phyloP scores from a whole-genome alignment of 2,888 invertebrate species.

The Phyto melanocephala region DNA sequence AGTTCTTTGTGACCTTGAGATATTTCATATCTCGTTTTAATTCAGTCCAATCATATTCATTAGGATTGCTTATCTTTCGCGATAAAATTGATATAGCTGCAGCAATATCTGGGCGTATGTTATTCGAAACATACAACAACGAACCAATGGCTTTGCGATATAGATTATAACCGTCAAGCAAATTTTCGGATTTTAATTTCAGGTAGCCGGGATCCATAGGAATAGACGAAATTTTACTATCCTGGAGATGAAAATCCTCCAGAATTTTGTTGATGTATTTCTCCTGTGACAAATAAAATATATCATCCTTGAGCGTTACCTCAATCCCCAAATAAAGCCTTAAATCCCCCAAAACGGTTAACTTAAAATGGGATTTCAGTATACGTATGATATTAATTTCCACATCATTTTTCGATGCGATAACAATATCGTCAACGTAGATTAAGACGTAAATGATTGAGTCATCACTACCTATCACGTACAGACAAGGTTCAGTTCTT shows the following conservation, averaged over 20 bases:
- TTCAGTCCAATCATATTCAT: neutral
- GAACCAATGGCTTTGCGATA: neutral
- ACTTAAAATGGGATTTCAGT: conserved; percentile 19
- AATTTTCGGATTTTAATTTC: neutral
- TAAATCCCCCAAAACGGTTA: conserved; percentile 26
- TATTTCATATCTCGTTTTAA: neutral
- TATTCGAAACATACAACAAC: neutral
- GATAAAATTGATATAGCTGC: no score
- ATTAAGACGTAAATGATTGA: no score
- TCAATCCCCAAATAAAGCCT: conserved; percentile 4
- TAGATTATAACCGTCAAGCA: neutral
- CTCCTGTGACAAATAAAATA: conserved; percentile 24
- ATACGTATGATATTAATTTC: neutral
- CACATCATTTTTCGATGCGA: no score
- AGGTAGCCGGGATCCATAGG: no score
- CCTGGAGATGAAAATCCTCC: neutral
- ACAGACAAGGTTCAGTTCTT: no score
- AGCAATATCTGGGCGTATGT: neutral
- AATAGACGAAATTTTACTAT: conserved; percentile 27
- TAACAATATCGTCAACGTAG: no score
- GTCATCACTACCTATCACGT: no score
- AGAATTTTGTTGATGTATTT: conserved; percentile 21
- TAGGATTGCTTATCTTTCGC: neutral
- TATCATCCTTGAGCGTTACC: neutral
- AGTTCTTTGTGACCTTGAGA: neutral